phyloP scores from a whole-genome alignment of 37 sponge, comb jelly and placozoan species.

The Chondrilla cf. caribensis region DNA sequence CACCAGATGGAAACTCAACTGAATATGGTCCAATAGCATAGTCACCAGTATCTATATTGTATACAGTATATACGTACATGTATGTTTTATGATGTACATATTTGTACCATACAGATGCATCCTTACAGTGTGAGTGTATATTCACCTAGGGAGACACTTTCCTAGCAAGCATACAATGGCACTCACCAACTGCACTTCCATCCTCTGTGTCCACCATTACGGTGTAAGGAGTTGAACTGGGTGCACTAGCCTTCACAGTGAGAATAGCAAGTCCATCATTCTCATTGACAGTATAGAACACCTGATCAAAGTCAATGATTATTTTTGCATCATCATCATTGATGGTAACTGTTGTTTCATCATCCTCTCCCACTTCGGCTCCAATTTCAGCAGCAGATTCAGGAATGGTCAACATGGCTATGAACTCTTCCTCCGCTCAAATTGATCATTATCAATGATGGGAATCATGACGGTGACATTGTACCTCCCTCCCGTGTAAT shows the following conservation, averaged over 20 bases:
- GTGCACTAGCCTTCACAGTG: neutral
- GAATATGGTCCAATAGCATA: neutral
- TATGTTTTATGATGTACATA: too few species aligned
- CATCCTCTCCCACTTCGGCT: neutral
- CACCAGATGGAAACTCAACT: neutral
- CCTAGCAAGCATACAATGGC: neutral
- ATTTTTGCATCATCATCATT: constrained; percentile 21
- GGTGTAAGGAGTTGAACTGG: neutral
- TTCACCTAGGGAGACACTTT: too few species aligned
- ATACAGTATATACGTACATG: neutral
- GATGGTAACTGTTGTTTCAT: constrained; percentile 23
- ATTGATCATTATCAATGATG: constrained; percentile 13
- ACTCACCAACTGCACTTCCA: constrained; percentile 21
- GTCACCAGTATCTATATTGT: constrained; percentile 11
- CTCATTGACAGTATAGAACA: constrained; percentile 21
- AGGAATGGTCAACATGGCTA: neutral
- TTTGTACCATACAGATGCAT: too few species aligned
- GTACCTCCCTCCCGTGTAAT: constrained; percentile 1
- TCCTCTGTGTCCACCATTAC: neutral
- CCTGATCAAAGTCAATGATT: neutral
- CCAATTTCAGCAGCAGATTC: neutral
- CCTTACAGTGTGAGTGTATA: too few species aligned
- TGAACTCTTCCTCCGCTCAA: constrained; percentile 24
- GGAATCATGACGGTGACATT: neutral
- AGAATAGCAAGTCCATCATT: constrained; percentile 5